phyloP scores from a whole-genome alignment of 2,888 invertebrate species.

The Spilosoma lubricipeda region DNA sequence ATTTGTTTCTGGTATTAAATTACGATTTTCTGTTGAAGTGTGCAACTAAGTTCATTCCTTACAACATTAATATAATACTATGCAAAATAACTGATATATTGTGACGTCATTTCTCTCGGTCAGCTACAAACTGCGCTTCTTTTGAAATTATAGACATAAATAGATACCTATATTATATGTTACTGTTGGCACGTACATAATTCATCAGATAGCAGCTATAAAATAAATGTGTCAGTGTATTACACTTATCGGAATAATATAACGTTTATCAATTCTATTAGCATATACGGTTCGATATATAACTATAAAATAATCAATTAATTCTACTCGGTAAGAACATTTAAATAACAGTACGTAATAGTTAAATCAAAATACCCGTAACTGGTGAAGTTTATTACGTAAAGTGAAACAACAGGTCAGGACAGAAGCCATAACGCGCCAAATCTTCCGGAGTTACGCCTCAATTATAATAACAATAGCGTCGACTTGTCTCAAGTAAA shows the following conservation, averaged over 20 bases:
- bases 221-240: background rate
- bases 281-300: slow-evolving; percentile 35
- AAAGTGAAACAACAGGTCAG: slow-evolving; percentile 43
- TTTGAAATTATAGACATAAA: background rate
- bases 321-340: slow-evolving; percentile 39
- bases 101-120: background rate
- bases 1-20: background rate
- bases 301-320: slow-evolving; percentile 43
- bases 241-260: slow-evolving; percentile 1
- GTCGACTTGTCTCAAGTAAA: slow-evolving; percentile 74
- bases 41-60: too few relatives aligned
- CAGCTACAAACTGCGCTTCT: background rate
- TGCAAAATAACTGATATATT: background rate
- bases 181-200: background rate
- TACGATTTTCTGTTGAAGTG: too few relatives aligned
- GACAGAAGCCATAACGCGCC: slow-evolving; percentile 50
- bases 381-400: slow-evolving; percentile 20
- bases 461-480: slow-evolving; percentile 71
- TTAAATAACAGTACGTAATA: slow-evolving; percentile 32
- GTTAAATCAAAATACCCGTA: slow-evolving; percentile 22
- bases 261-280: slow-evolving; percentile 33
- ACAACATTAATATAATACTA: too few relatives aligned
- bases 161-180: background rate
- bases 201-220: background rate
- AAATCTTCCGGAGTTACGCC: slow-evolving; percentile 44